Evolutionary conservation across 2,797 vertebrate species (phyloP).

Genomic region (Borostomias antarcticus): DNA sequence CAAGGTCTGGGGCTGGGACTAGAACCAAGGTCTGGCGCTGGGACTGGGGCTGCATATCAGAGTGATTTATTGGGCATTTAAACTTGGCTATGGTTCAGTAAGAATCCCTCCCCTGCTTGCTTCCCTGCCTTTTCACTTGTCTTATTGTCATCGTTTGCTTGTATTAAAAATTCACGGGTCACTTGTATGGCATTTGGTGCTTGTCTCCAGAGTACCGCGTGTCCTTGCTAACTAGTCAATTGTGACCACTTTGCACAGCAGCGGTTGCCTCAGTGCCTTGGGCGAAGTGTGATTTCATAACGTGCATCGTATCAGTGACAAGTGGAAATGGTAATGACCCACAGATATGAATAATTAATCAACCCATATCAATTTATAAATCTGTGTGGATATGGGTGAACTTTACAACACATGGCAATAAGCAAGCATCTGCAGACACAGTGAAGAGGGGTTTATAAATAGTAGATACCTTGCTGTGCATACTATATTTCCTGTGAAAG

Average conservation of each 20-base stretch:
- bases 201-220: slow-evolving; percentile 65
- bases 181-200: slow-evolving; percentile 73
- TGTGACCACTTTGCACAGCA: slow-evolving; percentile 74
- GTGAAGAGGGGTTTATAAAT: too few relatives aligned
- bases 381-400: slow-evolving; percentile 44
- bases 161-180: slow-evolving; percentile 77
- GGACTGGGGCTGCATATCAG: background rate
- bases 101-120: slow-evolving; percentile 47
- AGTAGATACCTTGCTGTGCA: too few relatives aligned
- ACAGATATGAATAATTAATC: slow-evolving; percentile 76
- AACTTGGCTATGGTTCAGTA: slow-evolving; percentile 35
- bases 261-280: slow-evolving; percentile 63
- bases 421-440: slow-evolving; percentile 52
- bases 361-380: slow-evolving; percentile 71
- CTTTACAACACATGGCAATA: slow-evolving; percentile 68
- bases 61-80: slow-evolving; percentile 9
- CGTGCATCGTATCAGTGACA: slow-evolving; percentile 73
- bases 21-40: background rate
- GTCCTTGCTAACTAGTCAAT: slow-evolving; percentile 73
- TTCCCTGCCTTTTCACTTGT: slow-evolving; percentile 60
- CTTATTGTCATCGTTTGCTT: slow-evolving; percentile 70
- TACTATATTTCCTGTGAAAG: too few relatives aligned
- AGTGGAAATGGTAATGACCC: slow-evolving; percentile 68
- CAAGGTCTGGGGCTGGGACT: background rate
- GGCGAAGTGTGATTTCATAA: slow-evolving; percentile 73